phyloP scores from a whole-genome alignment of 2,888 invertebrate species.

The Eupsilia transversa region DNA sequence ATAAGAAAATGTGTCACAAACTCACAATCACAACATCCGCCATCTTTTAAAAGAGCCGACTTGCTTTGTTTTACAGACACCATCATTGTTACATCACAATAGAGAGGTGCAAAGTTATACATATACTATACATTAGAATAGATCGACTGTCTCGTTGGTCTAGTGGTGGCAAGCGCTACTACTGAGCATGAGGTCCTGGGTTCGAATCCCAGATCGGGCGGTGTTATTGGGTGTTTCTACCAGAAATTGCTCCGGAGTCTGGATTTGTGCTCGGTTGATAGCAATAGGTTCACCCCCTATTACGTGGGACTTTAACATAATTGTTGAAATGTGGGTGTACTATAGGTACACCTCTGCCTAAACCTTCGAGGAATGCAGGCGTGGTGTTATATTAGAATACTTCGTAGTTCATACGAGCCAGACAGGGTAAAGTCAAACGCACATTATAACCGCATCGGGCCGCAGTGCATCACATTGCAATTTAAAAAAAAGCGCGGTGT shows the following conservation, averaged over 20 bases:
- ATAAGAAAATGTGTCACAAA: constrained; percentile 1
- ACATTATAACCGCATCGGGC: background rate
- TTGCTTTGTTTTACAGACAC: constrained; percentile 40
- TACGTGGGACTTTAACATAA: no score
- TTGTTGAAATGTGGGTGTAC: no score
- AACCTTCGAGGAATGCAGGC: no score
- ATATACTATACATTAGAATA: constrained; percentile 1
- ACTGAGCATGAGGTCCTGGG: no score
- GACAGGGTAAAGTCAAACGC: background rate
- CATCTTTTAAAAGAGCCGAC: constrained; percentile 7
- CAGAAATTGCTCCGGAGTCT: no score
- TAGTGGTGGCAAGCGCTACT: no score
- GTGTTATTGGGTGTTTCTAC: no score
- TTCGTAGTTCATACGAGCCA: background rate
- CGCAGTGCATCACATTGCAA: background rate
- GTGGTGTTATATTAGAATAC: background rate
- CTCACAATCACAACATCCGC: background rate
- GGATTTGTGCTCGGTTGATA: no score
- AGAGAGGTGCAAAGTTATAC: constrained; percentile 7
- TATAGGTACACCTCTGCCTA: no score
- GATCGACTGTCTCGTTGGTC: background rate
- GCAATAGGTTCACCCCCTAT: no score
- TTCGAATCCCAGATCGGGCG: no score
- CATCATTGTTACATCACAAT: constrained; percentile 29
- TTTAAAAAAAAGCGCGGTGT: background rate